Evolutionary conservation across 2,888 invertebrate species (phyloP).

Genomic region (Meteorus colon): DNA sequence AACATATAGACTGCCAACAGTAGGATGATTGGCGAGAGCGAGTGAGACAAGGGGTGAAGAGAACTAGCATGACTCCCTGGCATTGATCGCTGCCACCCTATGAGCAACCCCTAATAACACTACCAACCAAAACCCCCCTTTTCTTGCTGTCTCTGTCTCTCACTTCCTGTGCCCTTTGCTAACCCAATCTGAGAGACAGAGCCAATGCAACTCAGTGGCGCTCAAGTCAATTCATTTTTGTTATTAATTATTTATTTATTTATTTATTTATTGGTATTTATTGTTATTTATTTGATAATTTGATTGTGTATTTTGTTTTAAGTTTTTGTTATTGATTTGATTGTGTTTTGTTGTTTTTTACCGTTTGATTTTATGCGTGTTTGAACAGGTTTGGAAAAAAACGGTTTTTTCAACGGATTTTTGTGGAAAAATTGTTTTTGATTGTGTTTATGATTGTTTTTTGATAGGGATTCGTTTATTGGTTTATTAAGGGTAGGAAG

Average conservation of each 20-base stretch:
- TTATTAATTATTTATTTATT: background rate
- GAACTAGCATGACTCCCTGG: slow-evolving; percentile 70
- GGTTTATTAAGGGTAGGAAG: too few relatives aligned
- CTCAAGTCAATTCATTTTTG: slow-evolving; percentile 41
- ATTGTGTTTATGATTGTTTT: too few relatives aligned
- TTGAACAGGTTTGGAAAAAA: too few relatives aligned
- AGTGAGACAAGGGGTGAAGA: slow-evolving; percentile 43
- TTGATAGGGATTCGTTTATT: too few relatives aligned
- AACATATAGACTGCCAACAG: slow-evolving; percentile 36
- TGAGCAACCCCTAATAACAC: slow-evolving; percentile 72
- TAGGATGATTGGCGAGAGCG: slow-evolving; percentile 7
- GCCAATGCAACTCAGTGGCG: slow-evolving; percentile 56
- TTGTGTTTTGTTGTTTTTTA: too few relatives aligned
- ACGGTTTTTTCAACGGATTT: too few relatives aligned
- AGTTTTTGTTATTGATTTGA: too few relatives aligned
- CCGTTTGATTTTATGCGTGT: too few relatives aligned
- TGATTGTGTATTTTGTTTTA: too few relatives aligned
- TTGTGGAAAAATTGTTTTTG: too few relatives aligned
- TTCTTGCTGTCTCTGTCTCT: slow-evolving; percentile 38
- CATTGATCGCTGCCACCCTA: slow-evolving; percentile 73
- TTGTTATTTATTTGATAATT: too few relatives aligned
- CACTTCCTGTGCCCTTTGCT: slow-evolving; percentile 58
- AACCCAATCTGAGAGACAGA: slow-evolving; percentile 61
- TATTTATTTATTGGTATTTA: too few relatives aligned
- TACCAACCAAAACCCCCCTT: slow-evolving; percentile 56